Evolutionary conservation across 2,113 vertebrate genomes (phyloP), one percentile per base, ranked within the genome.

Genomic region (Cavia aperea): DNA sequence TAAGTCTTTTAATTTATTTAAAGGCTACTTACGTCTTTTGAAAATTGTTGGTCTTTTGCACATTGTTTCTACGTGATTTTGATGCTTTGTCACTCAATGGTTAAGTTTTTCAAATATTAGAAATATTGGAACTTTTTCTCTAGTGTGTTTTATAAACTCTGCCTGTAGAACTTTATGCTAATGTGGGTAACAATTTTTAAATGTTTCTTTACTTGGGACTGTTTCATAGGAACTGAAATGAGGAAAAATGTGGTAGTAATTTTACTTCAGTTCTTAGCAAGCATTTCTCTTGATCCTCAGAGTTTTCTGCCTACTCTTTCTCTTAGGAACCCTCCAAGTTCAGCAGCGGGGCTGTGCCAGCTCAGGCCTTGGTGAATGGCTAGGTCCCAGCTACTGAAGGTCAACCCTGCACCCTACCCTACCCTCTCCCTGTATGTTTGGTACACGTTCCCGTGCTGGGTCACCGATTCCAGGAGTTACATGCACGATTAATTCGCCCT

Each of bases 381-480:
- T 54, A 31, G 33, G 31, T 60, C 46, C 56, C 60, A 92, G 39
- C 60, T 68, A 19, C 31, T 14, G 13, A 81, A 92, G 89, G 81
- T 90, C 65, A 95, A 46, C 46, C 13, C 78, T 72, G 66, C 75
- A 19, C 58, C 77, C 43, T 21, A 7, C 5, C 31, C 36, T 87
- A 5, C 5, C 31, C 39, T 87, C 18, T 54, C 87, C 81, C 75
- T 78, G 12, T 31, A 11, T 83, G 63, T 72, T 26, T 54, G 19
- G 49, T 58, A 16, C 49, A 31, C 6, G 31, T 60, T 21, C 79
- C 60, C 72, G 7, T 81, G 88, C 15, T 5, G 46, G 49, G 16
- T 86, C 86, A 89, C 81, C 13, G 6, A 54, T 51, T 91, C 88
- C 77, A 92, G 77, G 68, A 95, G 21, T 93, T 79, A 81, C 26